These are phyloP conservation scores for Pseudomyrmex flavicornis DNA, from an alignment of 1,140 invertebrate genomes.

Conservation along the genomic window DNA sequence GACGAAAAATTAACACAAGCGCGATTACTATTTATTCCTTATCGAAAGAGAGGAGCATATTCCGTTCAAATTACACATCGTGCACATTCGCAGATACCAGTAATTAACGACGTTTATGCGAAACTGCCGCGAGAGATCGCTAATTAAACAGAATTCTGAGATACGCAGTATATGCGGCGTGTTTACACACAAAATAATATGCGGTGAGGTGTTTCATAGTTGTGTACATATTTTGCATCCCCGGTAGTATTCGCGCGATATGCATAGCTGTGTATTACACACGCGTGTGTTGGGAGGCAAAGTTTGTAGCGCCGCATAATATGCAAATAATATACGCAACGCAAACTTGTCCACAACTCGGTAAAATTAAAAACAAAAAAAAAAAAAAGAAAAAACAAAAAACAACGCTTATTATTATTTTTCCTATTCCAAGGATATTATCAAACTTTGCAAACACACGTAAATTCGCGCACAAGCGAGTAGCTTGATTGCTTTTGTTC, in stretches of 20 bases:
- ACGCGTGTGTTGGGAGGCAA: background rate
- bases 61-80: constrained; percentile 4
- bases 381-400: constrained; percentile 2
- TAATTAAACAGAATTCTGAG: constrained; percentile 65
- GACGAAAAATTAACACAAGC: background rate
- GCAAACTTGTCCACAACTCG: background rate
- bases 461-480: too few relatives aligned
- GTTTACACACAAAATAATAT: constrained; percentile 53
- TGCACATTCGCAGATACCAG: background rate
- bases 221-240: constrained; percentile 22
- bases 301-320: background rate
- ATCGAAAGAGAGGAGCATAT: background rate
- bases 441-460: constrained; percentile 4
- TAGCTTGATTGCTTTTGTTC: constrained; percentile 37
- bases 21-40: background rate
- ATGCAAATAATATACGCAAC: background rate
- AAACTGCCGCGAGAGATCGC: constrained; percentile 17
- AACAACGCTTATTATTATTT: background rate
- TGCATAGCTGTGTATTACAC: background rate
- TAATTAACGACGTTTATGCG: constrained; percentile 26
- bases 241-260: constrained; percentile 22
- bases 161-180: background rate
- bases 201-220: background rate
- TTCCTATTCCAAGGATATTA: background rate
- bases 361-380: background rate